Evolutionary conservation across 2,797 vertebrate genomes (phyloP), one percentile per base, ranked within the genome.

Genomic region (Melanogrammus aeglefinus): DNA sequence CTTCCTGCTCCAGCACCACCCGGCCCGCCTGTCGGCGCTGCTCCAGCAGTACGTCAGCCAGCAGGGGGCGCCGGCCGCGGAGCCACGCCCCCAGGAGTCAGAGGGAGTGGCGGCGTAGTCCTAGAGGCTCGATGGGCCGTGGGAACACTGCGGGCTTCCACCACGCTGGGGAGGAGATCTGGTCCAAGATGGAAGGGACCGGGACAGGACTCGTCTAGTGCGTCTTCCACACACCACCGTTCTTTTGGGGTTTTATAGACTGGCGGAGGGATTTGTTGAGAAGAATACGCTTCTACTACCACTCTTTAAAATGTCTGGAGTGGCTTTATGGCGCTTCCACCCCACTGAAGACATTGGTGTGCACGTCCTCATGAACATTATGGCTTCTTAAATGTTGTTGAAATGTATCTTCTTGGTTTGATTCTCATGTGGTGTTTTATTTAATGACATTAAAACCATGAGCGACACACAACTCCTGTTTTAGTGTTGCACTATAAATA

Each of bases 11-110:
- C 95, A 94, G 81, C 91, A 33, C 0, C 94, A 95, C 77, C 92
- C 96, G 0, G 39, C 86, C 0, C 92, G 85, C 44, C 94, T 99
- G 74, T 88, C 92, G 0, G 92, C 93, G 0, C 92, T 99, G 14
- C 92, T 99, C 73, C 95, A 96, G 14, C 93, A 95, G 89, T 94
- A 97, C 78, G 0, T 96, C 83, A 93, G 89, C 31, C 94, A 89
- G 87, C 94, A 93, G 38, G 88, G 75, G 10, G 80, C 86, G 24
- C 82, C 81, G 33, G 73, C 80, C 2, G 78, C 87, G 74, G 85
- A 88, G 78, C 86, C 88, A 3, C n/a, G 24, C 24, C 21, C 57
- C n/a, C 14, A 18, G 38, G 7, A 21, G 21, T 21, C 6, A 9
- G 63, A n/a, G 57, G 57, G 21, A 8, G 57, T 21, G 4, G n/a